Conservation (phyloP, 1,140 invertebrate species). For the Carposina sasakii region DNA sequence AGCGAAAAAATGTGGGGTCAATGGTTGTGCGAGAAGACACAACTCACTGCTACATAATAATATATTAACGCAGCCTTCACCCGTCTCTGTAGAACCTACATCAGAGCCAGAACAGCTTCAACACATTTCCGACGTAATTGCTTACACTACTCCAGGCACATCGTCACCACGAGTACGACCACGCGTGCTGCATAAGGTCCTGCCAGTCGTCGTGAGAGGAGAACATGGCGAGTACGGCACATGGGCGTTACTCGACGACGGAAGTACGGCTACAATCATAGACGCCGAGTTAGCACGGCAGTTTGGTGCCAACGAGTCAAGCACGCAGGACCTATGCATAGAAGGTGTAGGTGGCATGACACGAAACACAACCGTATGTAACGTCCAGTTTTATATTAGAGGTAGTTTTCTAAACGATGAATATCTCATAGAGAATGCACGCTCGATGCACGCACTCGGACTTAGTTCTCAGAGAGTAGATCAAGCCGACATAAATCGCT, state of each 20-base stretch:
- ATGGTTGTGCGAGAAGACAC: too few species aligned
- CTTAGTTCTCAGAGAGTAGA: slow-evolving; percentile 7
- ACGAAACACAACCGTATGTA: slow-evolving; percentile 3
- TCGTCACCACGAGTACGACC: too few species aligned
- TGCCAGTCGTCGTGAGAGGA: slow-evolving; percentile 1
- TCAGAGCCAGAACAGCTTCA: too few species aligned
- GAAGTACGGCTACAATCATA: slow-evolving; percentile 6
- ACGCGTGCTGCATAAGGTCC: not conserved
- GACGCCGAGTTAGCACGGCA: not conserved
- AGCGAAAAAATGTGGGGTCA: too few species aligned
- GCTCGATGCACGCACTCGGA: slow-evolving; percentile 1
- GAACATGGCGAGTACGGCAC: not conserved
- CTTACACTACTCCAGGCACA: too few species aligned
- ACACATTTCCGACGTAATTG: too few species aligned
- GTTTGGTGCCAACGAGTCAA: not conserved
- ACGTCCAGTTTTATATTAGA: slow-evolving; percentile 12
- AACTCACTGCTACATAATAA: too few species aligned
- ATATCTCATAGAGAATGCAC: slow-evolving; percentile 11
- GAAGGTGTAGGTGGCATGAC: slow-evolving; percentile 10
- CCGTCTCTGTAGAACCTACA: too few species aligned
- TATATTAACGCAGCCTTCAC: too few species aligned
- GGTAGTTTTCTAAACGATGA: slow-evolving; percentile 9
- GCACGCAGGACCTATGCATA: not conserved
- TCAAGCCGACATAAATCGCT: not conserved
- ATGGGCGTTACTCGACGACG: slow-evolving; percentile 7